Base-by-base conservation (phyloP, 2,797 vertebrate genomes). In the Gadopsis marmoratus region DNA sequence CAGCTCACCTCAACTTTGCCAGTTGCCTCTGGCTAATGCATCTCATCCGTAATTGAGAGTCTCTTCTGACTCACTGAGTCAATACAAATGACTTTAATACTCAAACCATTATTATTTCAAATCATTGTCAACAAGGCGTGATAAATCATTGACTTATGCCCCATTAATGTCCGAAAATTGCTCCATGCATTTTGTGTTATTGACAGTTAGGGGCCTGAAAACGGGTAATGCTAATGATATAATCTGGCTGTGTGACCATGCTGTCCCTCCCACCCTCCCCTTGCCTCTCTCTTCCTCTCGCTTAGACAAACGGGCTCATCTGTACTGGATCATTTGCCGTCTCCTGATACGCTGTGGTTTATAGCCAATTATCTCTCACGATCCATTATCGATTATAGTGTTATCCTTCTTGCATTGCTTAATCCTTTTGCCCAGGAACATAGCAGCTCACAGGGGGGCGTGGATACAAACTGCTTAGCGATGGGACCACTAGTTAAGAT, bases 371-470 rank as follows among this genome's bases (percentile, higher is more conserved):
- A 95, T 95, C 92, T 92, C 91, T 90, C 71, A 84, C 85, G 85
- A 94, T 94, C 86, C 89, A 87, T 92, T 96, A 95, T 96, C 93
- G 95, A 96, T 96, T 94, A 94, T 92, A 91, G 86, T 89, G 94
- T 92, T 94, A 95, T 95, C 93, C 94, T 91, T 90, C 91, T 92
- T 87, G 85, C 88, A 91, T 94, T 94, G 91, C 93, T 95, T 94
- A 94, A 95, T 93, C 95, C 94, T 90, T 92, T 92, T 87, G 92
- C 88, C 73, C 84, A 83, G 79, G 83, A 86, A 90, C 89, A 82
- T 67, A 85, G 85, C 65, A 14, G 87, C 86, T 89, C 82, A 54
- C 67, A 19, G 70, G 71, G 87, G 77, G 79, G 76, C 17, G 67
- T 72, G 78, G 69, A 78, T 85, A 82, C 79, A 88, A 89, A 88